Percentiles rank a stretch among this genome's conserved stretches.
Conservation (phyloP, 2,888 invertebrate species). For the Pemphredon lugubris region DNA sequence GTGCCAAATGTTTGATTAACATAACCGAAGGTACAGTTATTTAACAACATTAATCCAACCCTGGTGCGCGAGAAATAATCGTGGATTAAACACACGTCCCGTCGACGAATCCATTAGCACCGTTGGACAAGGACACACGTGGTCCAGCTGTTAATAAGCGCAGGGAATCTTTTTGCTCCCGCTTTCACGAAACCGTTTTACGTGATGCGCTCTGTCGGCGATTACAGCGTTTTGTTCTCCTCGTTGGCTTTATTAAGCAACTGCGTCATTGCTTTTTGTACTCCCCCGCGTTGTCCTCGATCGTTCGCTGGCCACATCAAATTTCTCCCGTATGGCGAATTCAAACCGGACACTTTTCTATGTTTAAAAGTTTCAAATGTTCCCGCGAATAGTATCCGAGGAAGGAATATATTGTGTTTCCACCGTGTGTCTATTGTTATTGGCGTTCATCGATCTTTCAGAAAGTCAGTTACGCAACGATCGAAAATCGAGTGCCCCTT, state of each 20-base stretch:
- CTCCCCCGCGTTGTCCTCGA: slow-evolving; percentile 44
- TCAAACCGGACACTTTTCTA: too few species aligned
- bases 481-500: too few species aligned
- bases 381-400: too few species aligned
- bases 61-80: slow-evolving; percentile 40
- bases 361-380: too few species aligned
- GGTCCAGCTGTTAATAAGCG: slow-evolving; percentile 65
- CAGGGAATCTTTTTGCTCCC: slow-evolving; percentile 48
- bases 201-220: slow-evolving; percentile 39
- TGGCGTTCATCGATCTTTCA: too few species aligned
- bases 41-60: slow-evolving; percentile 17
- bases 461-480: too few species aligned
- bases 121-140: slow-evolving; percentile 48
- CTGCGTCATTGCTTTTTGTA: slow-evolving; percentile 54
- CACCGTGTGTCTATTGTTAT: too few species aligned
- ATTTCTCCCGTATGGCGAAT: too few species aligned
- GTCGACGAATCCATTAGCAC: slow-evolving; percentile 42
- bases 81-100: slow-evolving; percentile 55
- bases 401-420: too few species aligned
- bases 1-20: slow-evolving; percentile 2
- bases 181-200: slow-evolving; percentile 57
- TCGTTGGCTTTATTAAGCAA: slow-evolving; percentile 54
- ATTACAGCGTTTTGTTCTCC: slow-evolving; percentile 50
- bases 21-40: slow-evolving; percentile 14
- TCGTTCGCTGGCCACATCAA: too few species aligned